These are phyloP conservation scores for Melolontha melolontha DNA, from an alignment of 2,888 invertebrate genomes.

Conservation along the genomic window DNA sequence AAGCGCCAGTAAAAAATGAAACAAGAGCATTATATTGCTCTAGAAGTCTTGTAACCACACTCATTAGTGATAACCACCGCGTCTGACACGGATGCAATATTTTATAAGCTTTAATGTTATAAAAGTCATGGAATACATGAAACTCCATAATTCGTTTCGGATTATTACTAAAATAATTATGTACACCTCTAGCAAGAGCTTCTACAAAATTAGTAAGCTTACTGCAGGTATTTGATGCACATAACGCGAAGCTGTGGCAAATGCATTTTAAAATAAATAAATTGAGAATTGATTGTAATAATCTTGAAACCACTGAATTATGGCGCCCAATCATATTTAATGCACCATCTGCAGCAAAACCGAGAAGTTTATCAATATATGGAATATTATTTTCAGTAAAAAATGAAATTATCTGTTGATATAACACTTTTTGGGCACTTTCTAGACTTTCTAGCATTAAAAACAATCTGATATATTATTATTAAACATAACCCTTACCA, in stretches of 20 bases:
- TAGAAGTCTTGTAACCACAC: too few species aligned
- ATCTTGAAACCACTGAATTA: slow-evolving; percentile 53
- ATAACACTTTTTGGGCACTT: too few species aligned
- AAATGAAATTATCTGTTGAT: too few species aligned
- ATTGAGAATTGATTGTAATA: slow-evolving; percentile 53
- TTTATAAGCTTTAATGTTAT: not conserved
- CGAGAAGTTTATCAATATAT: too few species aligned
- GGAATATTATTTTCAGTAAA: too few species aligned
- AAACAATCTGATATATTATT: too few species aligned
- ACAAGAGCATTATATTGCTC: too few species aligned
- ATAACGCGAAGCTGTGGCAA: slow-evolving; percentile 9
- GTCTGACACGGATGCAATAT: slow-evolving; percentile 18
- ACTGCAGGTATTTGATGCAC: slow-evolving; percentile 7
- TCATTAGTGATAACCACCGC: slow-evolving; percentile 8
- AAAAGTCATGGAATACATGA: slow-evolving; percentile 1
- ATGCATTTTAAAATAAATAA: slow-evolving; percentile 16
- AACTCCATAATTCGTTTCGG: not conserved
- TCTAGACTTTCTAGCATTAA: too few species aligned
- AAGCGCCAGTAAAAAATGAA: too few species aligned
- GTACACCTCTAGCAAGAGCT: not conserved
- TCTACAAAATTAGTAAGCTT: slow-evolving; percentile 1
- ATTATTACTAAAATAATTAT: slow-evolving; percentile 7
- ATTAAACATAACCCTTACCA: too few species aligned
- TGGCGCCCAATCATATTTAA: slow-evolving; percentile 55
- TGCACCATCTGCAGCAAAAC: slow-evolving; percentile 58